Base-by-base conservation (phyloP, 1,140 invertebrate species). In the Lasioglossum albipes region DNA sequence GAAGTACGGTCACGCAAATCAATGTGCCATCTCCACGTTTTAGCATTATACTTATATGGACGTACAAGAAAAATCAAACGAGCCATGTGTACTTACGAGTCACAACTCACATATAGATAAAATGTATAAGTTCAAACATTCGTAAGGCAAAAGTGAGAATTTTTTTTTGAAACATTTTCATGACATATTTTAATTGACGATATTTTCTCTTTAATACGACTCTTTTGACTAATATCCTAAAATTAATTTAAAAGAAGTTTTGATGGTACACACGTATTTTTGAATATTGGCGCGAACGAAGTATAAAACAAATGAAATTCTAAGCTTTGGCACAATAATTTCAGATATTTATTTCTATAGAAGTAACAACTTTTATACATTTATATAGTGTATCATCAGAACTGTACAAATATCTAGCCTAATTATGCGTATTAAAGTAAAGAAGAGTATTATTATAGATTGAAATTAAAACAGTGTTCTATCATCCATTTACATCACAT, bases 181-280 rank as follows among this genome's bases (percentile, higher is more conserved):
- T 64, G 41, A 64, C 54, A 6, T 57, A 66, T 45, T 41, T 65
- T 42, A 65, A 85, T 79, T 65, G n/a, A 85, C 62, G 65, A 76
- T 62, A 79, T 77, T 85, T 83, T 22, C 36, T 41, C 67, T 80
- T 69, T 59, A 27, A 67, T 62, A 27, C 64, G 64, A 75, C 42
- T 77, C 20, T 75, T 57, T 49, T 70, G 59, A 77, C 74, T 45
- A 52, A 79, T 79, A 57, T 59, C 18, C 67, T 64, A 68, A 45
- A 59, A 70, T 67, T 72, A 73, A 7, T 13, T 57, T 41, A 69
- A 20, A 75, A 62, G 41, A 49, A 78, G 52, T 57, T 64, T 73
- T 72, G 62, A 66, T 68, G 59, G 52, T 78, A 83, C 31, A 41
- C 36, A 9, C 20, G 31, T 67, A 2, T 68, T 74, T 68, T 45